Conservation (phyloP, 2,888 invertebrate genomes). For the Microdon myrmicae region DNA sequence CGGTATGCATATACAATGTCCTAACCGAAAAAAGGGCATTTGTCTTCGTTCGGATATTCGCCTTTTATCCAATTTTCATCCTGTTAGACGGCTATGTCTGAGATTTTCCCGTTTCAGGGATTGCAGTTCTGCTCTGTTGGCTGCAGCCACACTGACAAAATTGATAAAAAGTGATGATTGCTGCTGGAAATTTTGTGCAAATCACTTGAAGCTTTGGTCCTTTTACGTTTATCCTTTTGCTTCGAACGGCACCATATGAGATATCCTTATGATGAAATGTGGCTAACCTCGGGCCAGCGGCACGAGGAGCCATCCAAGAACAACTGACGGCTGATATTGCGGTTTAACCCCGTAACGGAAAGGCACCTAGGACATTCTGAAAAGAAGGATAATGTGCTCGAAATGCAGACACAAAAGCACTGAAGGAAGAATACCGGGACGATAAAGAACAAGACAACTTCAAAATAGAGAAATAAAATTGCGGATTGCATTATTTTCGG, state of each 20-base stretch:
- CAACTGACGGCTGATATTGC: conserved; percentile 33
- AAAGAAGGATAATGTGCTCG: conserved; percentile 3
- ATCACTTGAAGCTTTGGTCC: conserved; percentile 45
- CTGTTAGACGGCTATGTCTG: conserved; percentile 23
- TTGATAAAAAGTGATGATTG: conserved; percentile 52
- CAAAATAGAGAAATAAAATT: conserved; percentile 1
- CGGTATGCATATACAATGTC: conserved; percentile 41
- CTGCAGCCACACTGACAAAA: conserved; percentile 20
- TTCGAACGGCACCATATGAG: conserved; percentile 41
- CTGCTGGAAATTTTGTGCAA: conserved; percentile 50
- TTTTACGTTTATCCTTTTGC: conserved; percentile 9
- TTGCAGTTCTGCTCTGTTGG: conserved; percentile 8
- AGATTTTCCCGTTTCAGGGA: conserved; percentile 34
- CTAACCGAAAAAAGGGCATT: conserved; percentile 46
- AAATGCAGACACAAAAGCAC: background rate
- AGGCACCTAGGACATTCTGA: conserved; percentile 14
- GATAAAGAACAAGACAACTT: too few species aligned
- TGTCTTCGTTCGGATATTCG: conserved; percentile 45
- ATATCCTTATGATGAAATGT: conserved; percentile 44
- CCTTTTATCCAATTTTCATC: conserved; percentile 40
- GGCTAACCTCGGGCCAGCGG: conserved; percentile 31
- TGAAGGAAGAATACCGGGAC: background rate
- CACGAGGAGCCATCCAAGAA: conserved; percentile 6
- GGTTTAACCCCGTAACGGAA: conserved; percentile 12
- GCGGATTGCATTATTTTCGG: conserved; percentile 48